Base-by-base conservation (phyloP, 1,140 invertebrate species). In the Gerris buenoi region DNA sequence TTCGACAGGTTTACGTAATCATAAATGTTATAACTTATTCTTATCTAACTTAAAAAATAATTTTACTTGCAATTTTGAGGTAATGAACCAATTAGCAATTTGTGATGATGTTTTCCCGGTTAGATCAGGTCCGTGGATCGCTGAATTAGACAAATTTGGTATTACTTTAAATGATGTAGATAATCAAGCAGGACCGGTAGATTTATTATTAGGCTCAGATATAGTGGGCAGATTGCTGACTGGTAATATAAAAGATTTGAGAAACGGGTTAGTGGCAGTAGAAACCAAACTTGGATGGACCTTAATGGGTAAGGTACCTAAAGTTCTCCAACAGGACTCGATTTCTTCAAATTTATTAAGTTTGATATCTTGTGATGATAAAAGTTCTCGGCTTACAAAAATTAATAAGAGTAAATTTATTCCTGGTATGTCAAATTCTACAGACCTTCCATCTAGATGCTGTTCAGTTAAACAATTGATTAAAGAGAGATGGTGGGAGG, bases 121-220 rank as follows among this genome's bases (percentile, higher is more conserved):
- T 46, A 46, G 33, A 46, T 18, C 33, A 10, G 33, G 33, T 5
- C 33, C 33, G 5, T 46, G 33, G 33, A 18, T 46, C 5, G 18
- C 5, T 10, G 33, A 46, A 46, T 46, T 46, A 46, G 33, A 5
- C 5, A 5, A 46, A 46, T 46, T 18, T 46, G 33, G 33, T 46
- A 46, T 46, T 18, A 5, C 5, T 5, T 46, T 46, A 46, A 46
- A 14, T 64, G 22, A 27, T 27, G 10, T 27, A 14, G 25, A 64
- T 64, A 14, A n/a, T 14, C 10, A 2, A 64, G 63, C 22, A 27
- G 59, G 59, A 10, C 63, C 22, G 14, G 26, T 64, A 14, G 63
- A 27, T 64, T 25, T 64, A 25, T 64, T 64, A 64, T 14, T 64
- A 13, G 63, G 63, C 2, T 25, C 63, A 25, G 63, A 64, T 27